Percentiles rank a stretch among this genome's conserved stretches.
phyloP scores from a whole-genome alignment of 2,113 vertebrate genomes.

The Thryonomys swinderianus region DNA sequence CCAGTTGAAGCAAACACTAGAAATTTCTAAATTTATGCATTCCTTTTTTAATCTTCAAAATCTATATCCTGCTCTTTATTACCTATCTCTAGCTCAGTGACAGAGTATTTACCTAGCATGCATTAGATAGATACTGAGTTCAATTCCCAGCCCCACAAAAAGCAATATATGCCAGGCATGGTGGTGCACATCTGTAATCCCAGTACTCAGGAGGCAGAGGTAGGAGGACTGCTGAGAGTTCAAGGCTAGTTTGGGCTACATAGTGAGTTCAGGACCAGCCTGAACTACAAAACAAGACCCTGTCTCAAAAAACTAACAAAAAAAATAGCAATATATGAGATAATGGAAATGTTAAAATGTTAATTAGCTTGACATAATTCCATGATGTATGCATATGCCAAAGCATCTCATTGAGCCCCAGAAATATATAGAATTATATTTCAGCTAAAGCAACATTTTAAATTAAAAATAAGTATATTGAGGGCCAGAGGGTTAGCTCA shows the following conservation, averaged over 20 bases:
- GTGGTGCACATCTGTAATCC: no score
- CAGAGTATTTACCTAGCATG: not conserved
- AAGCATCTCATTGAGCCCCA: not conserved
- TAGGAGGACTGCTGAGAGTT: no score
- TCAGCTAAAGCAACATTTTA: not conserved
- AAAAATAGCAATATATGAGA: no score
- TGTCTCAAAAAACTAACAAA: no score
- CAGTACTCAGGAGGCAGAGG: no score
- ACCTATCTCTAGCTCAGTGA: not conserved
- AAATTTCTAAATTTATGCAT: not conserved
- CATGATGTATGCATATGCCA: not conserved
- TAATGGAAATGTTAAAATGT: not conserved
- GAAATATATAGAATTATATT: not conserved
- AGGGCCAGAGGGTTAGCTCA: no score
- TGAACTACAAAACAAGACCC: no score
- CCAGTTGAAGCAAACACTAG: not conserved
- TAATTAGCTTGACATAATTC: not conserved
- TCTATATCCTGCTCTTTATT: not conserved
- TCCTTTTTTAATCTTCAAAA: not conserved
- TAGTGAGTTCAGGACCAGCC: no score
- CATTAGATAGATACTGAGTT: not conserved
- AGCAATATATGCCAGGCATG: not conserved
- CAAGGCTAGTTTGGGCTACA: no score
- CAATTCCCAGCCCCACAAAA: not conserved
- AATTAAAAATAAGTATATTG: not conserved